A percentile compares a stretch with the other conserved stretches of the same genome.
phyloP scores from a whole-genome alignment of 2,797 vertebrate genomes.

The Centropyge bicolor region DNA sequence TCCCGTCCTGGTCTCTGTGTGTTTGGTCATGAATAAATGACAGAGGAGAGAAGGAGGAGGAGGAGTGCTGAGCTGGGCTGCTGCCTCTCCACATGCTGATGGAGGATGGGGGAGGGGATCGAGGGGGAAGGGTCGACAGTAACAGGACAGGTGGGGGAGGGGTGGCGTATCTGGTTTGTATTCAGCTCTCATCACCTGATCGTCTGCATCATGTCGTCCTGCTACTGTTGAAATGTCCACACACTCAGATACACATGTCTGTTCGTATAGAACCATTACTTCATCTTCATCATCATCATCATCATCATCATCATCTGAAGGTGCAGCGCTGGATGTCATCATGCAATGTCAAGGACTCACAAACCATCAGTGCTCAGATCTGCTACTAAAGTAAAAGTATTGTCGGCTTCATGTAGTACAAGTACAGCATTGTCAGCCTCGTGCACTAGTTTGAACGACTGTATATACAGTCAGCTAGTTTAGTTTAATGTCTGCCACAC shows the following conservation, averaged over 20 bases:
- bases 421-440: too few relatives aligned
- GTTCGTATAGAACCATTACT: too few relatives aligned
- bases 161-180: conserved; percentile 53
- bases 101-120: conserved; percentile 28
- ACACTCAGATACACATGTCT: background rate
- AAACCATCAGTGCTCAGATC: too few relatives aligned
- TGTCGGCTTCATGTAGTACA: too few relatives aligned
- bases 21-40: conserved; percentile 57
- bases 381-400: too few relatives aligned
- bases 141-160: conserved; percentile 37
- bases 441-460: too few relatives aligned
- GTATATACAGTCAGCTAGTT: too few relatives aligned
- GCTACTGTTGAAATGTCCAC: background rate
- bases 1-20: background rate
- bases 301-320: too few relatives aligned
- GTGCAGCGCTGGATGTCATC: too few relatives aligned
- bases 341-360: too few relatives aligned
- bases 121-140: background rate
- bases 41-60: background rate
- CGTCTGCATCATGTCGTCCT: background rate
- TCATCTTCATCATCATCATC: too few relatives aligned
- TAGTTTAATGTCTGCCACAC: too few relatives aligned
- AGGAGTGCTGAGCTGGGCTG: conserved; percentile 18
- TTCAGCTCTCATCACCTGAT: conserved; percentile 60
- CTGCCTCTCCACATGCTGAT: conserved; percentile 46